These are phyloP conservation scores for Gorsachius goisagi DNA, from an alignment of 2,113 vertebrate species.

Conservation along the genomic window DNA sequence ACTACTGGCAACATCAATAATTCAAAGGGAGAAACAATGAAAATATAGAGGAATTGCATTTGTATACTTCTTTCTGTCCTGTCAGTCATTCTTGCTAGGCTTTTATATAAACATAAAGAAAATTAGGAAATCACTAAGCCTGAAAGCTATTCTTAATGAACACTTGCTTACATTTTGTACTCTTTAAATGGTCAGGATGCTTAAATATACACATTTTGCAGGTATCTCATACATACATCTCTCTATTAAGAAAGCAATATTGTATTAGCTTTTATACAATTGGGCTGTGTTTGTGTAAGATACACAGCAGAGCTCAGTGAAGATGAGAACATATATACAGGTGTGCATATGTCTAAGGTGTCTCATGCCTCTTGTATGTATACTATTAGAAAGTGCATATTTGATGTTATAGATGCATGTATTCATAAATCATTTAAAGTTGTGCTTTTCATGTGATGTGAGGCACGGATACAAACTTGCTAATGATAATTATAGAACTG, in stretches of 20 bases:
- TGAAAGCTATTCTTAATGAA: conserved; percentile 24
- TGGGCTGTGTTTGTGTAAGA: neutral
- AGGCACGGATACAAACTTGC: conserved; percentile 81
- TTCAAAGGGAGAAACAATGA: conserved; percentile 74
- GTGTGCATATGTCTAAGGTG: conserved; percentile 13
- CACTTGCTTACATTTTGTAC: conserved; percentile 29
- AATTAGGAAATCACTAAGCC: conserved; percentile 56
- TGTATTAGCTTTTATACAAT: conserved; percentile 43
- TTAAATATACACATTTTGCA: conserved; percentile 6
- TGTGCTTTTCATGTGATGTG: conserved; percentile 78
- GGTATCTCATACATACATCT: neutral
- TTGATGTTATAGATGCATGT: conserved; percentile 72
- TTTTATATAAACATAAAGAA: conserved; percentile 57
- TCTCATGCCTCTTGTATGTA: neutral
- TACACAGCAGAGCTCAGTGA: neutral
- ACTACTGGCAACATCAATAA: conserved; percentile 78
- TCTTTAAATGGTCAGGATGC: conserved; percentile 7
- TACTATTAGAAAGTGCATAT: conserved; percentile 28
- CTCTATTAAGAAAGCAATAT: conserved; percentile 28
- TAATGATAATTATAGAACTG: conserved; percentile 95
- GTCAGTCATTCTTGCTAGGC: conserved; percentile 67
- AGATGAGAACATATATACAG: conserved; percentile 23
- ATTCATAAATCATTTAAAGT: conserved; percentile 82
- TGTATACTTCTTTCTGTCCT: conserved; percentile 65
- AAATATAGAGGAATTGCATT: conserved; percentile 71